These are phyloP conservation scores for Protonemura montana DNA, from an alignment of 2,888 invertebrate genomes.

Conservation along the genomic window DNA sequence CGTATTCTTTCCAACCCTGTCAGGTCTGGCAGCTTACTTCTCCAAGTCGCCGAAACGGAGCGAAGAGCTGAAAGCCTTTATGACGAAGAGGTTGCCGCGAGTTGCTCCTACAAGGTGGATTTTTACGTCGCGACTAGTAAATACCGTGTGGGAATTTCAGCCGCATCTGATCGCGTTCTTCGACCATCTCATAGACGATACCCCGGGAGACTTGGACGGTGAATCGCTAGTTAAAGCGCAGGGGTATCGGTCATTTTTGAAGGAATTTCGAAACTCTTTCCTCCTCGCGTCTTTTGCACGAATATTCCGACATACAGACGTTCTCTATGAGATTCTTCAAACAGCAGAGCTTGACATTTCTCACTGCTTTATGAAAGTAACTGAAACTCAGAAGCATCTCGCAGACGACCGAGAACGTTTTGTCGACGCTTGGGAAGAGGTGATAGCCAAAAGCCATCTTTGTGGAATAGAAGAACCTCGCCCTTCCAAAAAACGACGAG, in stretches of 20 bases:
- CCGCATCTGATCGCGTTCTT: slow-evolving; percentile 20
- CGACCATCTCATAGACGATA: not conserved
- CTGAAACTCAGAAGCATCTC: not conserved
- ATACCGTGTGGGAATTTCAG: slow-evolving; percentile 29
- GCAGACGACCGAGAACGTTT: not conserved
- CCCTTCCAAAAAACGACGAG: not conserved
- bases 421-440: not conserved
- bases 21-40: slow-evolving; percentile 35
- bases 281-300: not conserved
- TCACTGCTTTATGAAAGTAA: slow-evolving; percentile 14
- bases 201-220: not conserved
- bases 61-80: not conserved
- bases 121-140: not conserved
- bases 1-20: not conserved
- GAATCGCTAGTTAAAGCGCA: not conserved
- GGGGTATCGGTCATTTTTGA: not conserved
- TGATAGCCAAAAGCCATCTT: not conserved
- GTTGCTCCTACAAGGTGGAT: slow-evolving; percentile 32
- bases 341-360: not conserved
- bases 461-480: not conserved
- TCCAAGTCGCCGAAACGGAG: slow-evolving; percentile 29
- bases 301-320: not conserved
- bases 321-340: slow-evolving; percentile 24
- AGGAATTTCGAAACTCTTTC: not conserved
- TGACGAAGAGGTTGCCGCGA: slow-evolving; percentile 23